A percentile compares a stretch with the other conserved stretches of the same genome.
Conservation (phyloP, 2,888 invertebrate genomes). For the Nasonovia ribisnigri region DNA sequence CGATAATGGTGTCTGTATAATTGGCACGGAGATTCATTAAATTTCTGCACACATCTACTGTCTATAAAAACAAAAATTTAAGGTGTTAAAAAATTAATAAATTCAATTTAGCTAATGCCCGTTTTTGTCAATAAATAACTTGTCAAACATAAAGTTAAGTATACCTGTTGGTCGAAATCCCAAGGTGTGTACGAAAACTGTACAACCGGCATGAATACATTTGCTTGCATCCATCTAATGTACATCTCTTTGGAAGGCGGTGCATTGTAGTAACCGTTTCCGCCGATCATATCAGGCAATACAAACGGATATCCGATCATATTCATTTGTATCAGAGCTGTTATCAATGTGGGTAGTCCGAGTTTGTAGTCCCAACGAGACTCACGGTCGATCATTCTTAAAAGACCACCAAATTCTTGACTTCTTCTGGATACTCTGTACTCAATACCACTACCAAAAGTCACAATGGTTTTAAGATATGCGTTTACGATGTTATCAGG, state of each 20-base stretch:
- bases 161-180: slow-evolving; percentile 77
- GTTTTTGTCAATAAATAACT: neutral
- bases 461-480: slow-evolving; percentile 74
- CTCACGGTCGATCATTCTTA: slow-evolving; percentile 83
- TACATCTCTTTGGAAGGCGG: slow-evolving; percentile 77
- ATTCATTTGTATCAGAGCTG: slow-evolving; percentile 77
- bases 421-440: slow-evolving; percentile 79
- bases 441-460: slow-evolving; percentile 78
- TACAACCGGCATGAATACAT: slow-evolving; percentile 82
- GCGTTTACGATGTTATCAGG: slow-evolving; percentile 67
- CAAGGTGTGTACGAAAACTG: slow-evolving; percentile 87
- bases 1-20: slow-evolving; percentile 75
- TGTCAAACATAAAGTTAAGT: slow-evolving; percentile 62
- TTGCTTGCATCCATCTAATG: slow-evolving; percentile 84
- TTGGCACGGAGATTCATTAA: slow-evolving; percentile 78
- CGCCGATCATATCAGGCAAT: slow-evolving; percentile 85
- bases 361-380: slow-evolving; percentile 79
- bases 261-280: slow-evolving; percentile 76
- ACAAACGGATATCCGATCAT: slow-evolving; percentile 80
- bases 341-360: slow-evolving; percentile 80
- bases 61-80: slow-evolving; percentile 71
- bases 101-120: neutral
- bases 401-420: slow-evolving; percentile 79
- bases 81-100: too few relatives aligned
- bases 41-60: slow-evolving; percentile 76